A percentile compares a stretch with the other conserved stretches of the same genome.
Conservation (phyloP, 1,140 invertebrate species). For the Neodiprion pinetum region DNA sequence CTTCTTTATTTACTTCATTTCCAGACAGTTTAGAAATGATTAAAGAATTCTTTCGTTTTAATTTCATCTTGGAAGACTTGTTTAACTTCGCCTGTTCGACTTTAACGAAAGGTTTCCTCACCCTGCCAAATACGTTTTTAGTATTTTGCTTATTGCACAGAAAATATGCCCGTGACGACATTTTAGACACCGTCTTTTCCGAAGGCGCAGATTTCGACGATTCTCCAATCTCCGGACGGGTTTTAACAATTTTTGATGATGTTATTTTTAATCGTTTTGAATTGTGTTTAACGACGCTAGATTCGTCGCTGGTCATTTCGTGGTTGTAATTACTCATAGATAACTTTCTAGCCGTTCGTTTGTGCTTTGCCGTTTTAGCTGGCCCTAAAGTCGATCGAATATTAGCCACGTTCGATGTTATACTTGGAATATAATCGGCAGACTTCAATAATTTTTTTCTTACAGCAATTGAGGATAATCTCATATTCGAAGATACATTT, state of each 20-base stretch:
- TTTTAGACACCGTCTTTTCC: constrained; percentile 13
- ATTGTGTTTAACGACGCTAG: constrained; percentile 44
- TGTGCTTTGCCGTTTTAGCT: not conserved
- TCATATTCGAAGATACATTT: constrained; percentile 33
- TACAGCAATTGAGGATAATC: constrained; percentile 27
- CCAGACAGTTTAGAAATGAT: not conserved
- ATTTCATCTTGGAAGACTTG: constrained; percentile 37
- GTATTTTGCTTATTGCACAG: constrained; percentile 38
- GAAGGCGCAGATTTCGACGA: constrained; percentile 28
- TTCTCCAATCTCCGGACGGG: constrained; percentile 37
- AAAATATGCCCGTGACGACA: constrained; percentile 16
- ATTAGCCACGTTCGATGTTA: constrained; percentile 18
- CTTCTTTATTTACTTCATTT: not conserved
- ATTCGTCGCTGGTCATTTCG: constrained; percentile 35
- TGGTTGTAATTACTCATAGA: constrained; percentile 24
- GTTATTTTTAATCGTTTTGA: constrained; percentile 49
- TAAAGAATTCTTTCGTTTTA: constrained; percentile 19
- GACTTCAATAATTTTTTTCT: constrained; percentile 33
- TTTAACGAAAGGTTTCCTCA: constrained; percentile 29
- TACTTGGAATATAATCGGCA: constrained; percentile 13
- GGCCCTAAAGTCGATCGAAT: constrained; percentile 3
- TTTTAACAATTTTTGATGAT: constrained; percentile 35
- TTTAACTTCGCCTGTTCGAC: constrained; percentile 37
- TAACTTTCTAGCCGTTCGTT: constrained; percentile 19
- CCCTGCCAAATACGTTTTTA: constrained; percentile 29